These are phyloP conservation scores for Brienomyrus brachyistius DNA, from an alignment of 2,113 vertebrate genomes.

Conservation along the genomic window DNA sequence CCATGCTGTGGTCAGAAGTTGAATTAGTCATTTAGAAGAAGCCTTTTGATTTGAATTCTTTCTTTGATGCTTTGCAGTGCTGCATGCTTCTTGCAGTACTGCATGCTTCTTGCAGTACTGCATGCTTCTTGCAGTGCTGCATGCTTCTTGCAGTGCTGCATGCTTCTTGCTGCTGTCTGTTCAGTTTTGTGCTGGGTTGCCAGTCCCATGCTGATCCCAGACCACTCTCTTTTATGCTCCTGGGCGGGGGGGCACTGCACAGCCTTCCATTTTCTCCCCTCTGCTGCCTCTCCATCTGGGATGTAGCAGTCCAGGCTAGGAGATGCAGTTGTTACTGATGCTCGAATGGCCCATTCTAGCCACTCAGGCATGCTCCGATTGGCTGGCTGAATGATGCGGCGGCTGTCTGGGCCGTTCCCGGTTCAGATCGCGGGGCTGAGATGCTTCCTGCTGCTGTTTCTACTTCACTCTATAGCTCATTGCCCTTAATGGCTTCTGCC, in stretches of 20 bases:
- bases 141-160: background rate
- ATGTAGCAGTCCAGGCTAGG: background rate
- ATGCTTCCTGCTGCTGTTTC: background rate
- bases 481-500: background rate
- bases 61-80: background rate
- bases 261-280: background rate
- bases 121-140: background rate
- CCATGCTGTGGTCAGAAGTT: background rate
- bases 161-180: background rate
- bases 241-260: background rate
- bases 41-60: background rate
- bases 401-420: background rate
- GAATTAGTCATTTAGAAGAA: background rate
- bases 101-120: background rate
- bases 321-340: background rate
- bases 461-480: background rate
- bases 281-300: background rate
- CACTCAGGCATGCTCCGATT: background rate
- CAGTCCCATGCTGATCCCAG: conserved; percentile 4
- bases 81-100: background rate
- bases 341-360: background rate
- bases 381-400: background rate
- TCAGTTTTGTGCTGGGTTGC: conserved; percentile 16
- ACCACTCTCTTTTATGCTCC: background rate
- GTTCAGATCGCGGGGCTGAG: background rate